phyloP scores from a whole-genome alignment of 2,888 invertebrate genomes.

The Oeneis ivallda region DNA sequence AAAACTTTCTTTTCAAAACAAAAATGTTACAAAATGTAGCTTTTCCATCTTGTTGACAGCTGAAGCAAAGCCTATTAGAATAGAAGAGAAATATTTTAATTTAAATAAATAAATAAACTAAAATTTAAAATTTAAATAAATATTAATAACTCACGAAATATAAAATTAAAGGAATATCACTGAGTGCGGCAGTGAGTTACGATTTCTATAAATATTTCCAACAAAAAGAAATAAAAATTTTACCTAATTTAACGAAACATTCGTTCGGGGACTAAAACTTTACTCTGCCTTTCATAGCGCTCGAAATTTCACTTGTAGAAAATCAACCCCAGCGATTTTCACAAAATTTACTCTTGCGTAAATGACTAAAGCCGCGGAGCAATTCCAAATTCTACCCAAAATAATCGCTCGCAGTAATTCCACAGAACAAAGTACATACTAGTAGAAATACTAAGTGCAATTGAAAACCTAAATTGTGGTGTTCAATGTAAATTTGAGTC shows the following conservation, averaged over 20 bases:
- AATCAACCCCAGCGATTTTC: slow-evolving; percentile 33
- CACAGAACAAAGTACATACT: slow-evolving; percentile 8
- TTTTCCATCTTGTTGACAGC: no score
- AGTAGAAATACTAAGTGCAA: slow-evolving; percentile 8
- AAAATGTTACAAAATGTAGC: no score
- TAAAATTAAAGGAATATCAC: no score
- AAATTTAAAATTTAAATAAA: no score
- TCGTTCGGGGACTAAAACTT: slow-evolving; percentile 25
- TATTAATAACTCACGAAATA: no score
- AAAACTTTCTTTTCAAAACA: no score
- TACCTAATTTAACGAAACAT: slow-evolving; percentile 22
- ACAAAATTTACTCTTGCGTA: slow-evolving; percentile 24
- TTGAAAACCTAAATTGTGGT: slow-evolving; percentile 16
- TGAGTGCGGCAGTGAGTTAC: no score
- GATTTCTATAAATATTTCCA: no score
- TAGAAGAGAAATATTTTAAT: no score
- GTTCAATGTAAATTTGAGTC: neutral
- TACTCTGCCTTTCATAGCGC: slow-evolving; percentile 28
- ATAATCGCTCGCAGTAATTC: slow-evolving; percentile 24
- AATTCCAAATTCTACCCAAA: slow-evolving; percentile 24
- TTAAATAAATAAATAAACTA: no score
- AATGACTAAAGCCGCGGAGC: slow-evolving; percentile 28
- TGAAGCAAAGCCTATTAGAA: no score
- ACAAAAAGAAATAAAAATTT: slow-evolving; percentile 1
- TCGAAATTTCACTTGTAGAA: slow-evolving; percentile 29